phyloP scores from a whole-genome alignment of 2,888 invertebrate species.

The Polyommatus icarus region DNA sequence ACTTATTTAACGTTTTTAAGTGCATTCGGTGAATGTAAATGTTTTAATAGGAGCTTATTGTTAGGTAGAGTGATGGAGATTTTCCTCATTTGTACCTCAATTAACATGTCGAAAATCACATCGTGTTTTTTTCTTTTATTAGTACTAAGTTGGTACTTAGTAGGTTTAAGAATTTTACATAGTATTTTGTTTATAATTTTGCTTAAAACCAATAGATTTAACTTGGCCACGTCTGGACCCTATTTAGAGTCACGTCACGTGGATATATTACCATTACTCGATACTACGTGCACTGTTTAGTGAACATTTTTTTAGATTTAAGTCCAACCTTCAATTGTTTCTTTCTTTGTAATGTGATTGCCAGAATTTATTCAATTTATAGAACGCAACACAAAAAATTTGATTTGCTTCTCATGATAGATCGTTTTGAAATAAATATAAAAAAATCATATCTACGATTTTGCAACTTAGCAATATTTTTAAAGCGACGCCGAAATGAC shows the following conservation, averaged over 20 bases:
- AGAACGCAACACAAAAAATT: not conserved
- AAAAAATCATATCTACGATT: not conserved
- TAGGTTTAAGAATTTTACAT: not conserved
- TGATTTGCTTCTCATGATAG: not conserved
- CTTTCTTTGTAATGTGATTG: slow-evolving; percentile 16
- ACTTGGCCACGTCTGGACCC: slow-evolving; percentile 6
- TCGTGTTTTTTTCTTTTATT: not conserved
- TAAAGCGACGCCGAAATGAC: not conserved
- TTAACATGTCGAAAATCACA: not conserved
- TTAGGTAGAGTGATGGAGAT: not conserved
- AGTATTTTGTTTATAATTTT: slow-evolving; percentile 1
- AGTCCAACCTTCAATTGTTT: not conserved
- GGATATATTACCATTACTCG: slow-evolving; percentile 27
- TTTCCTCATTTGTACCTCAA: not conserved
- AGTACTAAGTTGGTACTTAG: not conserved
- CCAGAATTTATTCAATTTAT: not conserved
- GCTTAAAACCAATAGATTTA: not conserved
- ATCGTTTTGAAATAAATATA: no score
- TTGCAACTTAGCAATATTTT: not conserved
- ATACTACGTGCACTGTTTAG: slow-evolving; percentile 25
- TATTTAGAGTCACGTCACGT: slow-evolving; percentile 18
- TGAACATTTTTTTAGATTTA: slow-evolving; percentile 14
- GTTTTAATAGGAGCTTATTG: not conserved
- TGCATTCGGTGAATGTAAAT: slow-evolving; percentile 15
- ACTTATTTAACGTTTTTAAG: slow-evolving; percentile 5